Conservation (phyloP, 1,140 invertebrate species). For the Goniozus legneri region DNA sequence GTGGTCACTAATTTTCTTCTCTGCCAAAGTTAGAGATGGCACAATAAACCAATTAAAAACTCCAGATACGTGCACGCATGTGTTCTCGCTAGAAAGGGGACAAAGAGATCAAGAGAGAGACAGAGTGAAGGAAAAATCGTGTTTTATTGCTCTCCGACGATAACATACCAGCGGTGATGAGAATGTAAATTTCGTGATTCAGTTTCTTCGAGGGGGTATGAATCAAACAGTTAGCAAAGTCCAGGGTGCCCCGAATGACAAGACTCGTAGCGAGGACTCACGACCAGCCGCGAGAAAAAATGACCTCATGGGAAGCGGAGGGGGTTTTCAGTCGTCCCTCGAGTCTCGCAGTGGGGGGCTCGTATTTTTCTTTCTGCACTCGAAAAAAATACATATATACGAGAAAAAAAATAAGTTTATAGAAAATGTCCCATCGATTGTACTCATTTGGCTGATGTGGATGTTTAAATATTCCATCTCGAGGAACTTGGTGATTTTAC, state of each 20-base stretch:
- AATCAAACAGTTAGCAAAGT: not conserved
- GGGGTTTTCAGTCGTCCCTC: not conserved
- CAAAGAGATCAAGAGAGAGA: too few species aligned
- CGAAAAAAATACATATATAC: too few species aligned
- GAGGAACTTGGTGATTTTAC: too few species aligned
- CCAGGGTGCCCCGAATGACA: not conserved
- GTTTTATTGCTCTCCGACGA: too few species aligned
- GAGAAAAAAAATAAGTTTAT: too few species aligned
- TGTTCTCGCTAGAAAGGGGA: too few species aligned
- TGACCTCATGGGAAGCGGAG: slow-evolving; percentile 21
- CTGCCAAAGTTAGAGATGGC: too few species aligned
- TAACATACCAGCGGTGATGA: not conserved
- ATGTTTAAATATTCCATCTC: not conserved
- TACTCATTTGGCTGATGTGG: not conserved
- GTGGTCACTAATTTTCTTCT: too few species aligned
- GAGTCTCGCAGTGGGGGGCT: slow-evolving; percentile 23
- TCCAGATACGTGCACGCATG: too few species aligned
- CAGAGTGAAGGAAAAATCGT: too few species aligned
- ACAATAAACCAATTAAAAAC: too few species aligned
- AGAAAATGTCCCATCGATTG: too few species aligned
- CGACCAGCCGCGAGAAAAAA: slow-evolving; percentile 15
- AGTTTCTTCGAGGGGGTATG: slow-evolving; percentile 15
- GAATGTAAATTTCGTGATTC: not conserved
- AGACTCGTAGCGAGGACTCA: not conserved
- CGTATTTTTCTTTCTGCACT: not conserved